These are phyloP conservation scores for Drosophila mulleri DNA, from an alignment of 2,888 invertebrate species.

Conservation along the genomic window DNA sequence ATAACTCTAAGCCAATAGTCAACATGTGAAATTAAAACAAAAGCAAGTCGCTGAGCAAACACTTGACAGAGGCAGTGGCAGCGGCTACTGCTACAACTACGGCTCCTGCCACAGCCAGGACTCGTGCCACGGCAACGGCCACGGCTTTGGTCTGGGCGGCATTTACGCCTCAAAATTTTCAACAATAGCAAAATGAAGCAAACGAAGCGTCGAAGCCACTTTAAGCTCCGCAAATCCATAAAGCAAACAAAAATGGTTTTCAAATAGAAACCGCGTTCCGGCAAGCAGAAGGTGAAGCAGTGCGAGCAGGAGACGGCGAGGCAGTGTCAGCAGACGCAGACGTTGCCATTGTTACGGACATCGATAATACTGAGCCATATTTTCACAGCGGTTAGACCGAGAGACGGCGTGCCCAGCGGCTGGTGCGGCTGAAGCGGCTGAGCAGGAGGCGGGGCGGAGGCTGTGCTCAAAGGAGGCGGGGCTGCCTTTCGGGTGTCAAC, in stretches of 20 bases:
- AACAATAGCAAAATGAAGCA: slow-evolving; percentile 81
- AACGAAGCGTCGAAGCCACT: slow-evolving; percentile 83
- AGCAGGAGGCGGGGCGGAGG: not conserved
- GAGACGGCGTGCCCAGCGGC: slow-evolving; percentile 25
- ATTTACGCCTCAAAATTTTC: slow-evolving; percentile 75
- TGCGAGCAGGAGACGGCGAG: not conserved
- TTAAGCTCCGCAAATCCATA: slow-evolving; percentile 84
- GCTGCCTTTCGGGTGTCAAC: slow-evolving; percentile 73
- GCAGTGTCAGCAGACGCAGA: slow-evolving; percentile 9
- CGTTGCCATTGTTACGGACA: slow-evolving; percentile 73
- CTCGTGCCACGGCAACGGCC: slow-evolving; percentile 4
- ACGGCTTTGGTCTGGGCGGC: slow-evolving; percentile 15
- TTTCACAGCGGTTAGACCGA: slow-evolving; percentile 68
- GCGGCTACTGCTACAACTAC: not conserved
- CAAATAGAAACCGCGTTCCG: slow-evolving; percentile 75
- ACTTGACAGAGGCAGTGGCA: slow-evolving; percentile 50
- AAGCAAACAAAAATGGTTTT: slow-evolving; percentile 83
- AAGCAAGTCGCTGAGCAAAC: slow-evolving; percentile 60
- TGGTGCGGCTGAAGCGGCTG: not conserved
- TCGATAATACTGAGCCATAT: slow-evolving; percentile 75
- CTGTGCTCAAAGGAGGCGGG: not conserved
- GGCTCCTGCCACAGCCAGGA: not conserved
- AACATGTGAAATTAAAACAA: slow-evolving; percentile 77
- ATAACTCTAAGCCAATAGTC: slow-evolving; percentile 79
- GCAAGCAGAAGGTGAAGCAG: not conserved